These are phyloP conservation scores for Noctilio leporinus DNA, from an alignment of 2,113 vertebrate genomes.

Conservation along the genomic window DNA sequence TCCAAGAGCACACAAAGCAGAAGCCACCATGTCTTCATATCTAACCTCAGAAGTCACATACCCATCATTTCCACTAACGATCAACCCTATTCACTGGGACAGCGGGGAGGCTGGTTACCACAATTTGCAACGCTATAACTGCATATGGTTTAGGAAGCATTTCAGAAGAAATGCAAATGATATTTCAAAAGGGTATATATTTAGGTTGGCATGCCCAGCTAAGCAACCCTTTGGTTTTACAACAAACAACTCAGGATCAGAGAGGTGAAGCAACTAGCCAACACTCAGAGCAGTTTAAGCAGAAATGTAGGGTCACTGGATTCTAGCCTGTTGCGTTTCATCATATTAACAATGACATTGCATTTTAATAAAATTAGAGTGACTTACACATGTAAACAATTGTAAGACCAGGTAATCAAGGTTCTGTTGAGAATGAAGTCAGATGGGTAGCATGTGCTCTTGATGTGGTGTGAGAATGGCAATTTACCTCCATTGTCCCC, in stretches of 20 bases:
- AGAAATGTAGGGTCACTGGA: background rate
- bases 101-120: background rate
- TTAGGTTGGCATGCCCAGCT: background rate
- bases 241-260: background rate
- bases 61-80: background rate
- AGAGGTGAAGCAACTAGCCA: background rate
- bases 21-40: background rate
- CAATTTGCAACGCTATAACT: background rate
- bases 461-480: background rate
- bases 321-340: background rate
- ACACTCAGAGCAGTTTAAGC: background rate
- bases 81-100: background rate
- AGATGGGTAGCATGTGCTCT: background rate
- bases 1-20: background rate
- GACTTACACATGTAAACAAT: background rate
- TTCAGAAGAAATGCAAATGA: background rate
- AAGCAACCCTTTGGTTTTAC: background rate
- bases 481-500: background rate
- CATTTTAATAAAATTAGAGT: background rate
- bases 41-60: background rate
- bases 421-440: background rate
- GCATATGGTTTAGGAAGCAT: background rate
- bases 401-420: background rate
- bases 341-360: background rate
- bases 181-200: background rate